Evolutionary conservation across 2,888 invertebrate species (phyloP).

Genomic region (Mythimna vitellina): DNA sequence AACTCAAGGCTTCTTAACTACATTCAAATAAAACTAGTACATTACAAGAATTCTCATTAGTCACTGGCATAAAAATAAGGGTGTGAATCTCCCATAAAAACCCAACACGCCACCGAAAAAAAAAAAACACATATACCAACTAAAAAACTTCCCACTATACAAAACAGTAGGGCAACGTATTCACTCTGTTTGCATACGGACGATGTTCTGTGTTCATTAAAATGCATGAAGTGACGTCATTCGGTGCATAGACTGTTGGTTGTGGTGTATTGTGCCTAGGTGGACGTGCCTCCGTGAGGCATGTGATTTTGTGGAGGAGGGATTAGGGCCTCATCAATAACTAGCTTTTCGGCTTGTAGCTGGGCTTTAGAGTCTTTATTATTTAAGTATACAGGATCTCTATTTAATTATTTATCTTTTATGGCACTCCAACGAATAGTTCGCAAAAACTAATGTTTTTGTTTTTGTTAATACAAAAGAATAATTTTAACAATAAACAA

Average conservation of each 20-base stretch:
- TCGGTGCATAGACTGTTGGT: slow-evolving; percentile 53
- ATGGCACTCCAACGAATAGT: too few relatives aligned
- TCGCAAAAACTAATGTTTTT: too few relatives aligned
- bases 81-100: slow-evolving; percentile 16
- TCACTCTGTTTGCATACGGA: slow-evolving; percentile 76
- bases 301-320: slow-evolving; percentile 25
- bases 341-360: too few relatives aligned
- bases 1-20: not conserved
- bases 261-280: slow-evolving; percentile 56
- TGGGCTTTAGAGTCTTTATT: not conserved
- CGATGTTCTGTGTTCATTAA: slow-evolving; percentile 81
- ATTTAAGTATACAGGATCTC: not conserved
- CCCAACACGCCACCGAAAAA: slow-evolving; percentile 49
- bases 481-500: too few relatives aligned
- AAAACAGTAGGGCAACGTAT: slow-evolving; percentile 71
- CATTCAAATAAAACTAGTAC: slow-evolving; percentile 36
- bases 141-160: slow-evolving; percentile 65
- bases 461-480: too few relatives aligned
- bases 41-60: slow-evolving; percentile 3
- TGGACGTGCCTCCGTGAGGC: slow-evolving; percentile 42
- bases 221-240: slow-evolving; percentile 82
- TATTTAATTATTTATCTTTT: too few relatives aligned
- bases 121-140: slow-evolving; percentile 51
- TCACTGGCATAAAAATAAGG: slow-evolving; percentile 16
- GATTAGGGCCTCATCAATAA: not conserved